Evolutionary conservation across 2,113 vertebrate genomes (phyloP).

Genomic region (Dipodomys stephensi): DNA sequence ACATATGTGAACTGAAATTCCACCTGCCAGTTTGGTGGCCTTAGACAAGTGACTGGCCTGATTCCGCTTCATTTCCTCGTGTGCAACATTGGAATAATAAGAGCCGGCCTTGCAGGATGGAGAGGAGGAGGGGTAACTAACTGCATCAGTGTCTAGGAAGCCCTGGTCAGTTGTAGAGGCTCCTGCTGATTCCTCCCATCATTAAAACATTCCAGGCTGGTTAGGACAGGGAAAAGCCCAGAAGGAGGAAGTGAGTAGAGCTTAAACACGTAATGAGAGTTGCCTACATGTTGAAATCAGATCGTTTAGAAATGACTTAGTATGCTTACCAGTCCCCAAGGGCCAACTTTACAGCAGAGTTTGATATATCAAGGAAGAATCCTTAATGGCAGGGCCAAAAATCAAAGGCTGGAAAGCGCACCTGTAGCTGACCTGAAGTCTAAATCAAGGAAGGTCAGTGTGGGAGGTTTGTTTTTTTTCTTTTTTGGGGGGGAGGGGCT

Average conservation of each 20-base stretch:
- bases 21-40: not conserved
- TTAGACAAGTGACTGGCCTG: not conserved
- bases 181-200: not conserved
- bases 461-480: not conserved
- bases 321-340: not conserved
- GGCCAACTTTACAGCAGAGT: not conserved
- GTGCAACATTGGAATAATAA: not conserved
- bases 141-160: not conserved
- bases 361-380: not conserved
- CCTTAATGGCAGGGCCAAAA: not conserved
- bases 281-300: not conserved
- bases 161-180: not conserved
- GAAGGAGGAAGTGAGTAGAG: not conserved
- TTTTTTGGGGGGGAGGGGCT: accelerated
- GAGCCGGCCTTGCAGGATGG: not conserved
- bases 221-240: not conserved
- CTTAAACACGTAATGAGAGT: conserved; percentile 25
- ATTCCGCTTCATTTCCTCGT: conserved; percentile 5
- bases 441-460: not conserved
- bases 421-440: not conserved
- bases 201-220: not conserved
- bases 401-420: not conserved
- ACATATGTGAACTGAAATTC: conserved; percentile 15
- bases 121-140: not conserved
- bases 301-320: conserved; percentile 14